Conservation (phyloP, 2,113 vertebrate species). For the Poeciliopsis turrubarensis region DNA sequence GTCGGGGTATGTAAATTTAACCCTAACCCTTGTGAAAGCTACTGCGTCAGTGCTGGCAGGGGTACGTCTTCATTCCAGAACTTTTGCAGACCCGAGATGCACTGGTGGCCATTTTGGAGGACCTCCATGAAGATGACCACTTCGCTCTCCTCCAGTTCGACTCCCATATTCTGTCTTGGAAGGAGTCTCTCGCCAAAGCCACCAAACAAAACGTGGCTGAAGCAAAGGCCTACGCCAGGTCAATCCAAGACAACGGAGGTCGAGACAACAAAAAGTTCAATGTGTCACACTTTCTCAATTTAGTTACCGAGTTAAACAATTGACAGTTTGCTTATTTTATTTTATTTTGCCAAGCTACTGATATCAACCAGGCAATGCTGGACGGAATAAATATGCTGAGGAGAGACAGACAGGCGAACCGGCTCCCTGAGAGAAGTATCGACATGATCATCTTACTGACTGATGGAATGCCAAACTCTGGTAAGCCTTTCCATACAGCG, state of each 20-base stretch:
- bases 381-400: constrained; percentile 57
- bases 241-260: fast-evolving
- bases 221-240: constrained; percentile 41
- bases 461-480: constrained; percentile 66
- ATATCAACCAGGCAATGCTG: constrained; percentile 74
- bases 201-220: constrained; percentile 59
- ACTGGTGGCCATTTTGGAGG: constrained; percentile 69
- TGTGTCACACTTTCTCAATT: background rate
- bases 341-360: constrained; percentile 58
- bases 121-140: constrained; percentile 74
- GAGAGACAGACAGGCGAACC: constrained; percentile 32
- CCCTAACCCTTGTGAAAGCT: too few relatives aligned
- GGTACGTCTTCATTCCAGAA: background rate
- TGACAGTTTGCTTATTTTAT: background rate
- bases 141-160: constrained; percentile 74
- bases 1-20: too few relatives aligned
- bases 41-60: background rate
- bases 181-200: constrained; percentile 52
- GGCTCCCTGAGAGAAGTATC: constrained; percentile 64
- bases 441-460: constrained; percentile 81
- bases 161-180: fast-evolving
- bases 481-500: constrained; percentile 37
- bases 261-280: constrained; percentile 4
- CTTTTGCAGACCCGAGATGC: constrained; percentile 74
- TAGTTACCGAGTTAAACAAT: background rate